Base-by-base conservation (phyloP, 1,140 invertebrate genomes). In the Bursaphelenchus mucronatus region DNA sequence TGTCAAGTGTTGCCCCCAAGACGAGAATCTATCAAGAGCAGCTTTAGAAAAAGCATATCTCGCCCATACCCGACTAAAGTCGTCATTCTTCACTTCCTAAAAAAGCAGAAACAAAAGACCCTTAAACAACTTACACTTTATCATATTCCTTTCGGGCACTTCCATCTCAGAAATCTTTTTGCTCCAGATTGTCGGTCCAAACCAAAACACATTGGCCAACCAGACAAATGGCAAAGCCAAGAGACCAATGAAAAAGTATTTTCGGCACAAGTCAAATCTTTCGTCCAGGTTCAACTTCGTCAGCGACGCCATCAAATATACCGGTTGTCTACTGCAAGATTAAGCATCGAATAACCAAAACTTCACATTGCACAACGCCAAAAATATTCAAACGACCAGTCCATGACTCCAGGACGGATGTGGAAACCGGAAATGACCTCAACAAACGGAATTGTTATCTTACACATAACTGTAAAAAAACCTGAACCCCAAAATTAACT, bases 201-300 rank as follows among this genome's bases (percentile, higher is more conserved):
- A 76, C 75, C 75, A 76, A 45, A 75, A 17, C 1, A 55, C 46
- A 50, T 76, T 76, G 1, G 78, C 61, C 8, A 68, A 10, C 75
- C 75, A 76, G 2, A 75, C 49, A 54, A 76, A 73, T 7, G 75
- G 75, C 45, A 75, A 44, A 55, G 69, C 68, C 10, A 56, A 52
- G 19, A 75, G 67, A 21, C 75, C 75, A 30, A 64, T 68, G 39
- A 68, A 43, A 55, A 74, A 74, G 54, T 76, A 76, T 51, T 76
- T 74, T 17, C 72, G 70, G 58, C 75, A 78, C n/a, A 76, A 64
- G 15, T 50, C 58, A 7, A 68, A 15, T 47, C 65, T 52, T 17
- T 75, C 71, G 17, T 46, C 54, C 13, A 30, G 15, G 4, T 21
- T 47, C 71, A 73, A 40, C 13, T 39, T 13, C 46, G 41, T 9